Percentiles rank a stretch among this genome's conserved stretches.
Evolutionary conservation across 2,113 vertebrate genomes (phyloP).

Genomic region (Ciconia maguari): DNA sequence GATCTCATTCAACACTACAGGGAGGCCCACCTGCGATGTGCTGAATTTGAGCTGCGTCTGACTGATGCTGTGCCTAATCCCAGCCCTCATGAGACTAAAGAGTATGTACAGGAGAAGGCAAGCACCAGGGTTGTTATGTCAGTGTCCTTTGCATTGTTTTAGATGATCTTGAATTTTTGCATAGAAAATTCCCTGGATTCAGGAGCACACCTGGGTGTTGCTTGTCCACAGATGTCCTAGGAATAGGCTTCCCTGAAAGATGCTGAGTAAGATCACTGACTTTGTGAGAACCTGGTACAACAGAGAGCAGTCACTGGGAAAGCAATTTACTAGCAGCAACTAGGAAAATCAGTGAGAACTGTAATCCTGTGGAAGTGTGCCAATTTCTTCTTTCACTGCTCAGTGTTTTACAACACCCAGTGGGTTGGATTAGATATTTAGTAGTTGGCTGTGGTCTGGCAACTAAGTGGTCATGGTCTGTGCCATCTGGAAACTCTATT

Average conservation of each 20-base stretch:
- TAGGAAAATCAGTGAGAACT: background rate
- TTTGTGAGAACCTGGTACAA: background rate
- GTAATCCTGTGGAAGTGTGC: background rate
- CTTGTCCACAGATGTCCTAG: fast-evolving
- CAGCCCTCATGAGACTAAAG: constrained; percentile 83
- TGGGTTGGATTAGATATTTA: background rate
- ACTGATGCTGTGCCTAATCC: constrained; percentile 87
- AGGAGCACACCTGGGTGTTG: background rate
- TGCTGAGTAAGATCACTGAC: background rate
- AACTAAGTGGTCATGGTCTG: background rate
- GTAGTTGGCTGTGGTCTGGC: background rate
- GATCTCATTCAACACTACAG: constrained; percentile 91
- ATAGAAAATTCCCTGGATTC: background rate
- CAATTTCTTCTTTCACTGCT: background rate
- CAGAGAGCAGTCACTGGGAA: background rate
- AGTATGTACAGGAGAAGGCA: constrained; percentile 73
- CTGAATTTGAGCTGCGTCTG: constrained; percentile 91
- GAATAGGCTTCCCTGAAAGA: background rate
- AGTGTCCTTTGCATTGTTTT: background rate
- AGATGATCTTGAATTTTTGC: background rate
- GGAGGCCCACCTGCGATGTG: constrained; percentile 86
- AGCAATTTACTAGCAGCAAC: background rate
- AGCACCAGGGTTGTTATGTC: background rate
- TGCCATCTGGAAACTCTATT: background rate
- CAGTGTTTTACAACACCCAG: background rate